Conservation (phyloP, 1,140 invertebrate species). For the Delia radicum region DNA sequence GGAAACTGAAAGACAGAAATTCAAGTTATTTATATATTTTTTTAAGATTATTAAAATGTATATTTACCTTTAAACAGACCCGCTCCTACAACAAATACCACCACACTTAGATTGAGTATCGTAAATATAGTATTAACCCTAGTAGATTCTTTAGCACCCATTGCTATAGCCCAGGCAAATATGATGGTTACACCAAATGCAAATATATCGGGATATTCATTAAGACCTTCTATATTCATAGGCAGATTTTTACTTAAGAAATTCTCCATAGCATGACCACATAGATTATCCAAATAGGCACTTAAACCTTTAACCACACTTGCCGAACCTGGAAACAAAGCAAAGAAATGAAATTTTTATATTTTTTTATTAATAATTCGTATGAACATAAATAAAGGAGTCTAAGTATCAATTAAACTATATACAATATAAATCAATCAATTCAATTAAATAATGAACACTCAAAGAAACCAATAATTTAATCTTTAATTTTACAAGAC, state of each 20-base stretch:
- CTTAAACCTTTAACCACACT: conserved; percentile 89
- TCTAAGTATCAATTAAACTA: neutral
- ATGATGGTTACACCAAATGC: conserved; percentile 72
- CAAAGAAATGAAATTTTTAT: neutral
- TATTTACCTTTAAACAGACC: conserved; percentile 78
- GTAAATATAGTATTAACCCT: conserved; percentile 90
- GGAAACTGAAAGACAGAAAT: conserved; percentile 42
- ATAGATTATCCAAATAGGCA: conserved; percentile 81
- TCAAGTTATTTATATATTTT: neutral
- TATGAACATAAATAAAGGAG: too few relatives aligned
- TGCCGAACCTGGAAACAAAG: conserved; percentile 67
- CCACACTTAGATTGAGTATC: conserved; percentile 78
- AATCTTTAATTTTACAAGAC: neutral
- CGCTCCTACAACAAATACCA: conserved; percentile 78
- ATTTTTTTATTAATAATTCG: conserved; percentile 1
- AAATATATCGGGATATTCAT: conserved; percentile 81
- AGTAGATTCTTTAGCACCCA: conserved; percentile 87
- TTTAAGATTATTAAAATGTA: too few relatives aligned
- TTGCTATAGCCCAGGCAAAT: conserved; percentile 68
- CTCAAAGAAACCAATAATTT: neutral
- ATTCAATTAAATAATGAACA: conserved; percentile 19
- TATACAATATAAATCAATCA: conserved; percentile 14
- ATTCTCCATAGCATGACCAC: conserved; percentile 71
- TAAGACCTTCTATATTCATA: conserved; percentile 70
- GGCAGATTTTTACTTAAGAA: conserved; percentile 67